Conservation (phyloP, 2,888 invertebrate genomes). For the Bellardia pandia region DNA sequence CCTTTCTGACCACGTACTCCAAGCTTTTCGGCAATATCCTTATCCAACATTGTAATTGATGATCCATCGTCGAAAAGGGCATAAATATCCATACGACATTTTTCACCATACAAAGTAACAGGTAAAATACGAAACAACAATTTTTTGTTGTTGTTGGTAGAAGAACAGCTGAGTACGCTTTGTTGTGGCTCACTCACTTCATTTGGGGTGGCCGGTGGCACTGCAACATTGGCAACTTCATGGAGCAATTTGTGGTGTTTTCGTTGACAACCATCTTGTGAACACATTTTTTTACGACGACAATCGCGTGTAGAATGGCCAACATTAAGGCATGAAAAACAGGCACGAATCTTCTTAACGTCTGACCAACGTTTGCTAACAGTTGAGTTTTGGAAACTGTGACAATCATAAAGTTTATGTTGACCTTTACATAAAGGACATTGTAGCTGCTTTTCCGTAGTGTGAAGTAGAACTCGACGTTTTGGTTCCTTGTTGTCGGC, state of each 20-base stretch:
- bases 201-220: neutral
- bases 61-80: too few relatives aligned
- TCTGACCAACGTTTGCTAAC: constrained; percentile 5
- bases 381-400: constrained; percentile 1
- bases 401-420: constrained; percentile 36
- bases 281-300: constrained; percentile 10
- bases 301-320: constrained; percentile 7
- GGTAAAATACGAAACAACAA: constrained; percentile 24
- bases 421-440: constrained; percentile 15
- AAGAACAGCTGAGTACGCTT: neutral
- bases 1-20: constrained; percentile 22
- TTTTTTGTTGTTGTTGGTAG: constrained; percentile 2
- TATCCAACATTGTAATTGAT: too few relatives aligned
- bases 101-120: constrained; percentile 37
- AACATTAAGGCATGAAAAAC: neutral
- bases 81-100: constrained; percentile 11
- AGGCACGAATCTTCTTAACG: neutral
- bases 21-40: neutral
- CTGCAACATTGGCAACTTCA: neutral
- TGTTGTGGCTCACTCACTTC: neutral
- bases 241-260: constrained; percentile 10
- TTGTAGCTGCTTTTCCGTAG: neutral
- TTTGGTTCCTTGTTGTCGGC: constrained; percentile 18
- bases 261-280: constrained; percentile 1
- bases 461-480: constrained; percentile 20